Conservation (phyloP, 2,113 vertebrate genomes). For the Percina caprodes region DNA sequence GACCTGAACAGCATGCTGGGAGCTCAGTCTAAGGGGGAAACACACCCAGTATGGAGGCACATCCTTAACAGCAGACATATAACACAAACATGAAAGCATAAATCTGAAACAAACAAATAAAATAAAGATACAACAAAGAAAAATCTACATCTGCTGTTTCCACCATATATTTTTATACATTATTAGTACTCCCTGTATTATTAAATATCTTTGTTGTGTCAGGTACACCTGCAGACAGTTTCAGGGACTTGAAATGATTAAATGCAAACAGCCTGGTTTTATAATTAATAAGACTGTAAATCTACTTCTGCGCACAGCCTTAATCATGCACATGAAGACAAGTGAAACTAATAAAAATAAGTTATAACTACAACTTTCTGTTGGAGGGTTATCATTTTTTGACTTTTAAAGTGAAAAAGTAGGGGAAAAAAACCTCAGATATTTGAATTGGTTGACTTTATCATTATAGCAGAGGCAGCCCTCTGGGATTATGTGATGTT, state of each 20-base stretch:
- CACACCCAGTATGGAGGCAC: slow-evolving; percentile 24
- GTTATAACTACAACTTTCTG: background rate
- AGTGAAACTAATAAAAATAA: slow-evolving; percentile 22
- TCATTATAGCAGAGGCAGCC: slow-evolving; percentile 26
- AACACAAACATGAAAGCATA: slow-evolving; percentile 9
- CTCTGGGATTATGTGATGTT: slow-evolving; percentile 41
- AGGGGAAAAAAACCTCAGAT: background rate
- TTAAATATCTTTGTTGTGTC: background rate
- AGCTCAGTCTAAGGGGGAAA: slow-evolving; percentile 57
- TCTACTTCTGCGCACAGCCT: background rate
- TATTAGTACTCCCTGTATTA: slow-evolving; percentile 31
- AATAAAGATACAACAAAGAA: no score
- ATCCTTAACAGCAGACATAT: slow-evolving; percentile 15
- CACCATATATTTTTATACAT: slow-evolving; percentile 9
- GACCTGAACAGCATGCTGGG: slow-evolving; percentile 60
- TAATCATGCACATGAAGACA: background rate
- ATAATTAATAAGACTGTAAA: slow-evolving; percentile 36
- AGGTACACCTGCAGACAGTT: slow-evolving; percentile 28
- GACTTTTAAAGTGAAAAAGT: background rate
- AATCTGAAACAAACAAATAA: slow-evolving; percentile 47
- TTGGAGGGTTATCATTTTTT: slow-evolving; percentile 27
- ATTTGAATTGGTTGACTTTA: slow-evolving; percentile 51
- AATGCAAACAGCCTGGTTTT: slow-evolving; percentile 21
- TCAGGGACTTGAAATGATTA: slow-evolving; percentile 16
- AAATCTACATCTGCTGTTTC: slow-evolving; percentile 16